These are phyloP conservation scores for Malurus melanocephalus DNA, from an alignment of 2,113 vertebrate species.

Conservation along the genomic window DNA sequence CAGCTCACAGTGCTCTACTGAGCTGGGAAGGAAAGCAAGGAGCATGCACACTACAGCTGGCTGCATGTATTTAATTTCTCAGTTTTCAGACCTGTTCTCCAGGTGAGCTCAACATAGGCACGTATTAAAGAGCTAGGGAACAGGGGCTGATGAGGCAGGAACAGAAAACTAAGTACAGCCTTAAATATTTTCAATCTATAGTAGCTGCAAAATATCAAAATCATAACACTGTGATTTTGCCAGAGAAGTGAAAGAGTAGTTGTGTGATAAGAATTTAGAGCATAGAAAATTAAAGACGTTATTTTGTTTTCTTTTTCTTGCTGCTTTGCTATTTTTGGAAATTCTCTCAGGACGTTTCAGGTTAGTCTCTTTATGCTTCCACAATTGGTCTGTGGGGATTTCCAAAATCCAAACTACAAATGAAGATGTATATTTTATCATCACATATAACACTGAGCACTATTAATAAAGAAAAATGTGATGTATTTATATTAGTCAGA, in stretches of 20 bases:
- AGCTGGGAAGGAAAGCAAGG: background rate
- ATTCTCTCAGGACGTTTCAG: slow-evolving; percentile 40
- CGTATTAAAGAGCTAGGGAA: background rate
- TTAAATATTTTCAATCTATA: background rate
- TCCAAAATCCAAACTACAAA: slow-evolving; percentile 28
- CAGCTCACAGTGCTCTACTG: background rate
- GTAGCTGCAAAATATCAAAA: slow-evolving; percentile 15
- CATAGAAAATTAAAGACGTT: background rate
- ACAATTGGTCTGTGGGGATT: background rate
- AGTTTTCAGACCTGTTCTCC: background rate
- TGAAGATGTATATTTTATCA: background rate
- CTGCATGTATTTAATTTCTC: background rate
- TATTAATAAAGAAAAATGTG: slow-evolving; percentile 34
- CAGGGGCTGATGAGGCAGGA: background rate
- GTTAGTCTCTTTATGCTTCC: slow-evolving; percentile 33
- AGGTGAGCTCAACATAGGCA: background rate
- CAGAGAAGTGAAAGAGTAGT: background rate
- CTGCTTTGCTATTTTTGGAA: slow-evolving; percentile 44
- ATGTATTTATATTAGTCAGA: slow-evolving; percentile 2
- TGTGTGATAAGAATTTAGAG: background rate
- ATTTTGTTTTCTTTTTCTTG: slow-evolving; percentile 28
- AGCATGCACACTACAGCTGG: background rate
- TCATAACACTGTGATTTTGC: background rate
- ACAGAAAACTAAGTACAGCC: background rate
- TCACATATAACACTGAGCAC: background rate